Base-by-base conservation (phyloP, 2,113 vertebrate species). In the Antechinus flavipes region DNA sequence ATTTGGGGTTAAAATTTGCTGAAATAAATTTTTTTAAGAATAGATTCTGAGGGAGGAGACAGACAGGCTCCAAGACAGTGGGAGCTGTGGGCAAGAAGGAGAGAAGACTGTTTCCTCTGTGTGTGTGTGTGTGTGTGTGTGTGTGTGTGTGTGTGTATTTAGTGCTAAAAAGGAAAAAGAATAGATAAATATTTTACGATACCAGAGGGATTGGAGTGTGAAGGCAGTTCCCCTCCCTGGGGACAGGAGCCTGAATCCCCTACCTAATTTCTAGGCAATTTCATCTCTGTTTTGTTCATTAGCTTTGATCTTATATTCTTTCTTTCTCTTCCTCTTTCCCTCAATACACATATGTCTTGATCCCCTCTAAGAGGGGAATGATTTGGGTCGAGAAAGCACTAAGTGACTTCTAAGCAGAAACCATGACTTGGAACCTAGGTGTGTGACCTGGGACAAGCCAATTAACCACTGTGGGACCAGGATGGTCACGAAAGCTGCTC, bases 1-100 rank as follows among this genome's bases (percentile, higher is more conserved):
- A 42, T 84, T 61, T 53, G 50, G 27, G 47, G 68, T 49, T 54
- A 46, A 95, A 93, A 8, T 94, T 97, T 97, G 96, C 92, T 94
- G 92, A 56, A 95, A 90, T 91, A 76, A 93, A 76, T 95, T 90
- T 97, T 95, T 92, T 95, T 93, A 97, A 96, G 94, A 95, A 95
- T 52, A 92, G 92, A 53, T 30, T 96, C 96, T 96, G 92, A 94
- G 94, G 95, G 96, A 92, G 19, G 96, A 95, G 94, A 95, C 35
- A 58, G 94, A 97, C 54, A 91, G 61, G 61, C 96, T 94, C 93
- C 91, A 49, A 91, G 92, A 35, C 12, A 95, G 90, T 95, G 93
- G 90, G 55, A 89, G 68, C 84, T 93, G 93, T 94, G 95, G 92
- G 90, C 95, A 84, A 94, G 24, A 52, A 54, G 93, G 91, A 89